Conservation (phyloP, 2,113 vertebrate genomes). For the Cettia cetti region DNA sequence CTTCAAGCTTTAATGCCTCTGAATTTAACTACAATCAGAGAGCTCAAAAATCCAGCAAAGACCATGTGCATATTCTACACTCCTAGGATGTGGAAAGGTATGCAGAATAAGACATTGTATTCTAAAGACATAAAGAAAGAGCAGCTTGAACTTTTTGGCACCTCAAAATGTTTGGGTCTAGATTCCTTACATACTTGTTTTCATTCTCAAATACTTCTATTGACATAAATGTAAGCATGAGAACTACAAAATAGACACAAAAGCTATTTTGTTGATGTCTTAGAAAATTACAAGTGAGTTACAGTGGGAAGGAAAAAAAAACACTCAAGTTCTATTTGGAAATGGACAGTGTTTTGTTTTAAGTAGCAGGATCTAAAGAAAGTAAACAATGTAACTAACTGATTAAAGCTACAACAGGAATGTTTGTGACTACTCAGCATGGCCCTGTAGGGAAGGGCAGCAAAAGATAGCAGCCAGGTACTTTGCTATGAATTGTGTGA, state of each 20-base stretch:
- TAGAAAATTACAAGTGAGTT: background rate
- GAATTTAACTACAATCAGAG: background rate
- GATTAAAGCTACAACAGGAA: background rate
- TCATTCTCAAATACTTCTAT: background rate
- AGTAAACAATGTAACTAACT: background rate
- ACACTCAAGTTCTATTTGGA: background rate
- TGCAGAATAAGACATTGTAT: background rate
- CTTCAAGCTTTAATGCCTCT: background rate
- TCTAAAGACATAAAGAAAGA: background rate
- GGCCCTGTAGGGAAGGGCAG: background rate
- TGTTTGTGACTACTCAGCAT: background rate
- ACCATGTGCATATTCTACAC: background rate
- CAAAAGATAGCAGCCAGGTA: background rate
- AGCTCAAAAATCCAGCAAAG: background rate
- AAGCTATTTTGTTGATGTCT: background rate
- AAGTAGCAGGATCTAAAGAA: background rate
- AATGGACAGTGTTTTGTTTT: background rate
- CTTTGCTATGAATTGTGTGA: background rate
- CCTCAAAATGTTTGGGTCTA: background rate
- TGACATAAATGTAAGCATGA: background rate
- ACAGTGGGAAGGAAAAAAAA: background rate
- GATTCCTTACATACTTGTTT: background rate
- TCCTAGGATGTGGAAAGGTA: background rate
- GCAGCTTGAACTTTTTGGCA: background rate
- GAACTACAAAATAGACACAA: background rate